These are phyloP conservation scores for Mixornis gularis DNA, from an alignment of 2,113 vertebrate species.

Conservation along the genomic window DNA sequence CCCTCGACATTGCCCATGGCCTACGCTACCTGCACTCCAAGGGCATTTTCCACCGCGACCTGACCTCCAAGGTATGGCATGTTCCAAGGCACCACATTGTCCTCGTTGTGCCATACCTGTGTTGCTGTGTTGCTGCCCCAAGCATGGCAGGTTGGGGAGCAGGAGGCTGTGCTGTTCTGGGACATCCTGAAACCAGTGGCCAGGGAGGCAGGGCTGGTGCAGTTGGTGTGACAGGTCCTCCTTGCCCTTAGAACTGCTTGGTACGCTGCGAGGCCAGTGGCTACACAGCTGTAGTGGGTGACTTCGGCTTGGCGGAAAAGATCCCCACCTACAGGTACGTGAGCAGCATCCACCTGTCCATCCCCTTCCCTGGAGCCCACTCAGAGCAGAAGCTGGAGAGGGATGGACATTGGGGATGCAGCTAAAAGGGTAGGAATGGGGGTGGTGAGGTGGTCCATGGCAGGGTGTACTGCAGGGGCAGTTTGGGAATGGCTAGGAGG, in stretches of 20 bases:
- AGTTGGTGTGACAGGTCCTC: neutral
- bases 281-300: conserved; percentile 89
- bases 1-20: conserved; percentile 85
- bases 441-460: neutral
- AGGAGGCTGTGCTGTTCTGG: neutral
- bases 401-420: neutral
- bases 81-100: neutral
- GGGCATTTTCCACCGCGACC: conserved; percentile 90
- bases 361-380: neutral
- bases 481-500: neutral
- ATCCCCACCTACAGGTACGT: conserved; percentile 89
- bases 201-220: neutral
- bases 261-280: conserved; percentile 80
- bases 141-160: fast-evolving
- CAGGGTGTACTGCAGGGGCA: no score
- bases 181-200: neutral
- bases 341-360: neutral
- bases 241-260: conserved; percentile 84
- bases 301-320: conserved; percentile 94
- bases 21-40: conserved; percentile 92
- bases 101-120: fast-evolving
- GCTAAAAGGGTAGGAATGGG: neutral
- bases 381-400: neutral
- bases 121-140: neutral
- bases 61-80: conserved; percentile 86